Evolutionary conservation across 2,888 invertebrate genomes (phyloP).

Genomic region (Liopterus haemorrhoidalis): DNA sequence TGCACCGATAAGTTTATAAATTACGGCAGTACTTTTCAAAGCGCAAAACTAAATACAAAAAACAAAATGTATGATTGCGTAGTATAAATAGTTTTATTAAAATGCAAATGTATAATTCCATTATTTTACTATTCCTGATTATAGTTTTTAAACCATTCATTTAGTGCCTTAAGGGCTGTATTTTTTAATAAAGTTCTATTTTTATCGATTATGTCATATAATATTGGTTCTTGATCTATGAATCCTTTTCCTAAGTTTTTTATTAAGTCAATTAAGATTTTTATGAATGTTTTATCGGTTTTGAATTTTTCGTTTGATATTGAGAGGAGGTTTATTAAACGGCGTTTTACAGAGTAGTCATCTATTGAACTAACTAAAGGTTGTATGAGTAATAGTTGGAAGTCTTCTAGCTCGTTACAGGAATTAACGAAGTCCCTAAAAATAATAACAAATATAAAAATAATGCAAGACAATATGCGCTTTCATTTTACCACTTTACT

Average conservation of each 20-base stretch:
- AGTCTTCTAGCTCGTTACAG: constrained; percentile 8
- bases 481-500: too few species aligned
- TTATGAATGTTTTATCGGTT: constrained; percentile 25
- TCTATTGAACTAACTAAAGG: constrained; percentile 2
- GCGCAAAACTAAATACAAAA: too few species aligned
- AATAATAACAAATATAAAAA: constrained; percentile 5
- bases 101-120: too few species aligned
- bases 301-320: constrained; percentile 22
- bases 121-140: constrained; percentile 7
- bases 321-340: constrained; percentile 22
- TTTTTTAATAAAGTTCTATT: constrained; percentile 16
- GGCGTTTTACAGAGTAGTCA: constrained; percentile 9
- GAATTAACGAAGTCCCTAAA: constrained; percentile 15
- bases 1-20: too few species aligned
- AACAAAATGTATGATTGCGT: too few species aligned
- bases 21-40: too few species aligned
- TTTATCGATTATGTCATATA: constrained; percentile 14
- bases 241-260: constrained; percentile 17
- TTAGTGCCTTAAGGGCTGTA: constrained; percentile 8
- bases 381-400: constrained; percentile 12
- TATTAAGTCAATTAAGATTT: constrained; percentile 24
- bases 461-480: too few species aligned
- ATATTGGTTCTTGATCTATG: constrained; percentile 13
- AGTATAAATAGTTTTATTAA: neutral
- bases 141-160: constrained; percentile 11